These are phyloP conservation scores for Lepidotrigona ventralis DNA, from an alignment of 1,140 invertebrate genomes.

Conservation along the genomic window DNA sequence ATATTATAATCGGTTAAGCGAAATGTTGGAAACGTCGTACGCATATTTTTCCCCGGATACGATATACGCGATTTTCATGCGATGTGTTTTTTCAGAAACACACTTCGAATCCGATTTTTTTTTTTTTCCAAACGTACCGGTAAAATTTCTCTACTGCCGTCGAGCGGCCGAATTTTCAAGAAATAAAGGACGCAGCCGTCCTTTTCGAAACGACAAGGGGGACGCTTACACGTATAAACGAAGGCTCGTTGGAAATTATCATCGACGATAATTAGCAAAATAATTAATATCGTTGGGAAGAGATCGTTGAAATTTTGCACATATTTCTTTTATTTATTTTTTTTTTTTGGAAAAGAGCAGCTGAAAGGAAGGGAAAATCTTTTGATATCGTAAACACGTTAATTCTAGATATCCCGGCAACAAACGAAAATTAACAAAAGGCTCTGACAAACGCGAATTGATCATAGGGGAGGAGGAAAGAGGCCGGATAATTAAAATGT, in stretches of 20 bases:
- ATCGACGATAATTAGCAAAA: neutral
- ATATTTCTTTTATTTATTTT: neutral
- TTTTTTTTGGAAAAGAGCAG: neutral
- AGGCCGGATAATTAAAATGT: slow-evolving; percentile 30
- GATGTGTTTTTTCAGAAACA: neutral
- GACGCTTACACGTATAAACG: neutral
- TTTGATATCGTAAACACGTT: neutral
- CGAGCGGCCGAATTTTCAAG: neutral
- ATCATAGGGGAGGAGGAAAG: neutral
- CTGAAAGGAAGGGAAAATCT: neutral
- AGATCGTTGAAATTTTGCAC: neutral
- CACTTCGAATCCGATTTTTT: too few species aligned
- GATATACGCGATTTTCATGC: neutral
- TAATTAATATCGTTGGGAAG: neutral
- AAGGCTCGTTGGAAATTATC: neutral
- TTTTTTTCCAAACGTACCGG: neutral
- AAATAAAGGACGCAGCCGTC: neutral
- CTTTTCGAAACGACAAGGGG: neutral
- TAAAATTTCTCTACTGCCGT: neutral
- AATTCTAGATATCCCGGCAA: neutral
- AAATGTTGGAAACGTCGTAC: neutral
- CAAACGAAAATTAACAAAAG: neutral
- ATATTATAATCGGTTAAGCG: neutral
- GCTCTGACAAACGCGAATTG: neutral
- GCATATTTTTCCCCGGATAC: neutral